Conservation (phyloP, 2,888 invertebrate genomes). For the Microctonus aethiopoides region DNA sequence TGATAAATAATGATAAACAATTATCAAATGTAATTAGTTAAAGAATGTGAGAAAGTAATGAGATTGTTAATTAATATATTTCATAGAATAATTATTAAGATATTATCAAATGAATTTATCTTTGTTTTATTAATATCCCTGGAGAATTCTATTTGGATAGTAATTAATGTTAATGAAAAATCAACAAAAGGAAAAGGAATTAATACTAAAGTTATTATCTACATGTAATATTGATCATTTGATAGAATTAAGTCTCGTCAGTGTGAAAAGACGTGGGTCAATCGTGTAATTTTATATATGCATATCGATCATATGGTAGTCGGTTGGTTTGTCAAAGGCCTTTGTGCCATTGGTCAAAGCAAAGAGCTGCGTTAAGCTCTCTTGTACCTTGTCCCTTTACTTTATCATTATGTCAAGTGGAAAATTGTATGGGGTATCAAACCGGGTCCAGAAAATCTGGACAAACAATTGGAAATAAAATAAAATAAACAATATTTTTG, state of each 20-base stretch:
- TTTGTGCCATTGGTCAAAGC: neutral
- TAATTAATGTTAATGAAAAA: too few relatives aligned
- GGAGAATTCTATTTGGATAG: too few relatives aligned
- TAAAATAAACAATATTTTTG: neutral
- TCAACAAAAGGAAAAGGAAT: too few relatives aligned
- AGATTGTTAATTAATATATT: neutral
- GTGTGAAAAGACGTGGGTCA: too few relatives aligned
- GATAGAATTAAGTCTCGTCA: too few relatives aligned
- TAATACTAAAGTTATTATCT: too few relatives aligned
- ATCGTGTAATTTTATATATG: too few relatives aligned
- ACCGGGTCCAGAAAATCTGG: neutral
- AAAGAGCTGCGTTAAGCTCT: neutral
- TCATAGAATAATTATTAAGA: neutral
- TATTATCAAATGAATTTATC: neutral
- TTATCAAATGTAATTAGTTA: neutral
- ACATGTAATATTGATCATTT: too few relatives aligned
- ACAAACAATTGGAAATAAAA: too few relatives aligned
- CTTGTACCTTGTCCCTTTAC: neutral
- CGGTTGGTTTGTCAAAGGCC: conserved; percentile 52
- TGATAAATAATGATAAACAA: neutral
- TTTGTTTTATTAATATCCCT: neutral
- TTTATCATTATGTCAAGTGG: conserved; percentile 19
- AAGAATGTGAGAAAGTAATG: neutral
- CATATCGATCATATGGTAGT: conserved; percentile 38
- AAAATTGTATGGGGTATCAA: neutral